Conservation (phyloP, 2,797 vertebrate genomes). For the Sphenopsis melanotis region DNA sequence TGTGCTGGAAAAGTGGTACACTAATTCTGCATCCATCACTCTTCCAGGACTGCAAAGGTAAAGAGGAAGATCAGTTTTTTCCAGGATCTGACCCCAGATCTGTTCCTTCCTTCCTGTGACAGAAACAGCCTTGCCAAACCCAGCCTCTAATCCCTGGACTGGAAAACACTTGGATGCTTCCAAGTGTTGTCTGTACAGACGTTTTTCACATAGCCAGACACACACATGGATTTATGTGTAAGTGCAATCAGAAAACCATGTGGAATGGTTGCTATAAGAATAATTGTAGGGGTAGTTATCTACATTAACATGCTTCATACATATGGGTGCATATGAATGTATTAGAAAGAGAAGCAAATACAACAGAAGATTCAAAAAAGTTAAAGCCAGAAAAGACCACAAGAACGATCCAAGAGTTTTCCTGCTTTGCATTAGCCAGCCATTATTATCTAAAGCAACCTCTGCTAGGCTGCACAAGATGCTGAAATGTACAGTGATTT, state of each 20-base stretch:
- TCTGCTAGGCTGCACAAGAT: neutral
- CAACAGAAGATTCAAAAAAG: neutral
- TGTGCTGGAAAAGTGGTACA: neutral
- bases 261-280: neutral
- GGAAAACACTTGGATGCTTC: neutral
- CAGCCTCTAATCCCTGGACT: neutral
- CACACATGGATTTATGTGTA: neutral
- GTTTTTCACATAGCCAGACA: neutral
- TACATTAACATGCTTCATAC: neutral
- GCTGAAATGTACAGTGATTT: too few species aligned
- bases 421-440: neutral
- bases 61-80: neutral
- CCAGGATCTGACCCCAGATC: neutral
- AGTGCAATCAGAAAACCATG: neutral
- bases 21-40: neutral
- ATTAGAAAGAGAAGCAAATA: neutral
- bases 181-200: neutral
- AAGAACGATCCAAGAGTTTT: neutral
- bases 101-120: neutral
- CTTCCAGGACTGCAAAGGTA: neutral
- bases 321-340: rapidly evolving
- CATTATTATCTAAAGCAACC: neutral
- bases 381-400: neutral
- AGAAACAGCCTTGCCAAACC: neutral
- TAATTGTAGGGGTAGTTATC: neutral